Evolutionary conservation across 1,140 invertebrate genomes (phyloP), one percentile per base, ranked within the genome.

Genomic region (Cherax destructor): DNA sequence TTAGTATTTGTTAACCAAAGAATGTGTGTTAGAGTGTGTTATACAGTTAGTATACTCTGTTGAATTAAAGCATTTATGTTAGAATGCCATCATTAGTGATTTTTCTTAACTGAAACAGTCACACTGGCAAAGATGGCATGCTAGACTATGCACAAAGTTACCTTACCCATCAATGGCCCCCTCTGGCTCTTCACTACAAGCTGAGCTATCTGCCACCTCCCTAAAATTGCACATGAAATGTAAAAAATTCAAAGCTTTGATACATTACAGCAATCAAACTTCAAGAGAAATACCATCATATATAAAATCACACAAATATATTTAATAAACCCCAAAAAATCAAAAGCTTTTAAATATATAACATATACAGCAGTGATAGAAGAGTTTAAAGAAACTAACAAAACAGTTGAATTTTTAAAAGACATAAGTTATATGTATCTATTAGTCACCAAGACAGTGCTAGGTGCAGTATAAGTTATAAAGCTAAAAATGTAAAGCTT

Each of bases 191-290:
- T 77, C 85, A 77, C 85, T 86, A 86, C 74, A 77, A 77, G 85
- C 72, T 78, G 72, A 78, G 59, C 85, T 86, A 86, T 77, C 85
- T 59, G 85, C 76, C 85, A 77, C 85, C 85, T 86, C 85, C 85
- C 85, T 86, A 86, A 78, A 86, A 86, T 86, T 52, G 50, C 77
- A 79, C n/a, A 79, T 52, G 50, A 49, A n/a, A 50, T 30, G 24
- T 50, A 3, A 79, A 49, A 50, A 49, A 79, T 30, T 50, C 47
- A 79, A 79, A 49, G 21, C n/a, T 74, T 24, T 74, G 69, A 74
- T 21, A 74, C 24, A 30, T 10, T 74, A 74, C 30, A 24, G 18
- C 52, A 56, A 41, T 41, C 2, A 11, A 69, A 69, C 18, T 69
- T 74, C 1, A 5, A 30, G 7, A 74, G 69, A 21, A 74, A 74